Conservation (phyloP, 2,888 invertebrate species). For the Lasiommata megera region DNA sequence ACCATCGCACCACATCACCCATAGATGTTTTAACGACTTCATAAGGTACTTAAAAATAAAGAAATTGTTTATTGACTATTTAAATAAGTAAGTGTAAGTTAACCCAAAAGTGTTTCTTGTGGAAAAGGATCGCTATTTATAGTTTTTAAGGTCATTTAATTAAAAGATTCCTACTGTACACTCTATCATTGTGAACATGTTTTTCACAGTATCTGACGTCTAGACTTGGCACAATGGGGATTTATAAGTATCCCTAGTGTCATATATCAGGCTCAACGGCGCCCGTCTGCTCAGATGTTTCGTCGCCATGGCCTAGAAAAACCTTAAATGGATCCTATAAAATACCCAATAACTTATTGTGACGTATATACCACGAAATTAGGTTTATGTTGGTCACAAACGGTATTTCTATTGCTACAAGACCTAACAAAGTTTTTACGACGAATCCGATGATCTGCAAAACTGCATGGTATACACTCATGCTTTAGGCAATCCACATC, state of each 20-base stretch:
- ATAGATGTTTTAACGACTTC: too few relatives aligned
- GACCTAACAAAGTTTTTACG: not conserved
- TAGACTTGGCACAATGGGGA: conserved; percentile 18
- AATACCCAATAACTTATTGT: conserved; percentile 5
- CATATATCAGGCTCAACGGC: conserved; percentile 28
- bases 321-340: conserved; percentile 15
- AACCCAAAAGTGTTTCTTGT: too few relatives aligned
- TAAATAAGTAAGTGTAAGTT: too few relatives aligned
- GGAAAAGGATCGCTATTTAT: too few relatives aligned
- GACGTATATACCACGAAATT: not conserved
- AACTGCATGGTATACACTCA: too few relatives aligned
- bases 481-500: too few relatives aligned
- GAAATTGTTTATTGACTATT: too few relatives aligned
- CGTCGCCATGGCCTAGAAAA: conserved; percentile 27
- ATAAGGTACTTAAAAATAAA: too few relatives aligned
- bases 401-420: not conserved
- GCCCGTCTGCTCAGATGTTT: conserved; percentile 27
- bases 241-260: conserved; percentile 13
- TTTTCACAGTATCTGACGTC: conserved; percentile 8
- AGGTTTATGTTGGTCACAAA: not conserved
- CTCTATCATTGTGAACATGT: not conserved
- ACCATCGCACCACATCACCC: too few relatives aligned
- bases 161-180: too few relatives aligned
- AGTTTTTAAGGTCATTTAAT: too few relatives aligned
- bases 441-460: too few relatives aligned